Evolutionary conservation across 1,140 invertebrate species (phyloP).

Genomic region (Phocides pigmalion): DNA sequence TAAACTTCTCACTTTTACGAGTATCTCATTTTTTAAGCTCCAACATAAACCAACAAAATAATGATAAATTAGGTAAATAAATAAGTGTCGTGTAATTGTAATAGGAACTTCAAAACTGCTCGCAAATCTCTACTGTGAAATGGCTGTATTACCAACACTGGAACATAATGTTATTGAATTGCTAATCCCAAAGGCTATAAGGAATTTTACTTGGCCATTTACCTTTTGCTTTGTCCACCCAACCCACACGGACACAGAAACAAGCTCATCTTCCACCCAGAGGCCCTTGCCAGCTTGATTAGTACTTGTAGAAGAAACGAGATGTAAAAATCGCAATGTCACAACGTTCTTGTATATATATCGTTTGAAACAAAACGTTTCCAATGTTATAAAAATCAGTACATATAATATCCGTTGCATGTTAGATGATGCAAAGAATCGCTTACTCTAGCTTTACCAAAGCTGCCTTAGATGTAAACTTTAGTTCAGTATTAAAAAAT

Average conservation of each 20-base stretch:
- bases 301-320: neutral
- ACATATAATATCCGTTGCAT: too few species aligned
- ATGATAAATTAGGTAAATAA: too few species aligned
- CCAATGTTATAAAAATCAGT: neutral
- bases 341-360: neutral
- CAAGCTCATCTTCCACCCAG: neutral
- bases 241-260: neutral
- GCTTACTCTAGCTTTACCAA: too few species aligned
- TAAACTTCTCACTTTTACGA: too few species aligned
- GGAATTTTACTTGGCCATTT: neutral
- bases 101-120: too few species aligned
- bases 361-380: neutral
- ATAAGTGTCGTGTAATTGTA: too few species aligned
- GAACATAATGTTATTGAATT: conserved; percentile 6
- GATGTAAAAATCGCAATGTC: neutral
- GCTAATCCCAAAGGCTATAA: neutral
- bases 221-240: neutral
- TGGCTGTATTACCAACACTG: neutral
- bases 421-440: too few species aligned
- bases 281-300: conserved; percentile 8
- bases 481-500: neutral
- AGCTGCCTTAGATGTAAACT: too few species aligned
- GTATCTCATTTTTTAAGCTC: too few species aligned
- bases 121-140: conserved; percentile 8
- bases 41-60: too few species aligned